Conservation (phyloP, 2,888 invertebrate species). For the Tigriopus californicus region DNA sequence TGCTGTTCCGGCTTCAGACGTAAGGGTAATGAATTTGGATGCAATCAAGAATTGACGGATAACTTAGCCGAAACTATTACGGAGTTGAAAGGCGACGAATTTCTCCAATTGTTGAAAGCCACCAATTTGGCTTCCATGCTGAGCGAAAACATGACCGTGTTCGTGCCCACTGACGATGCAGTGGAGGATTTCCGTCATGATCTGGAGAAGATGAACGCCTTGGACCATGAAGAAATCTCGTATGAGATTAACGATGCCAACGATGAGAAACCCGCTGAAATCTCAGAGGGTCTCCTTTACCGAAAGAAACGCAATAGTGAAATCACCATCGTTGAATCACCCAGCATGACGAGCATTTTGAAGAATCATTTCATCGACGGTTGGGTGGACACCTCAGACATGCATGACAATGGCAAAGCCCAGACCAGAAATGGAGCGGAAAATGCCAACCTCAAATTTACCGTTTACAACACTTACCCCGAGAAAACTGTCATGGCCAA, state of each 20-base stretch:
- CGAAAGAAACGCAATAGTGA: slow-evolving; percentile 2
- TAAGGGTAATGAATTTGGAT: slow-evolving; percentile 21
- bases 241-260: background rate
- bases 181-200: slow-evolving; percentile 24
- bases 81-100: slow-evolving; percentile 39
- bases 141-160: slow-evolving; percentile 35
- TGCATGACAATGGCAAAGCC: slow-evolving; percentile 25
- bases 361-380: slow-evolving; percentile 24
- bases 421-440: slow-evolving; percentile 25
- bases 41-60: slow-evolving; percentile 34
- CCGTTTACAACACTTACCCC: slow-evolving; percentile 34
- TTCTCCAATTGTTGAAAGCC: slow-evolving; percentile 35
- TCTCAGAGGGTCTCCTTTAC: background rate
- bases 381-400: slow-evolving; percentile 22
- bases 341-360: background rate
- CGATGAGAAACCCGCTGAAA: background rate
- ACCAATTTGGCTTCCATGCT: slow-evolving; percentile 33
- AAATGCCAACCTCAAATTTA: slow-evolving; percentile 37
- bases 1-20: slow-evolving; percentile 42
- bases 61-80: slow-evolving; percentile 36
- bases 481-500: slow-evolving; percentile 41
- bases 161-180: slow-evolving; percentile 33
- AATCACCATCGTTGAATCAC: background rate
- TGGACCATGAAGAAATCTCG: slow-evolving; percentile 6
- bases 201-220: slow-evolving; percentile 16